A percentile compares a stretch with the other conserved stretches of the same genome.
phyloP scores from a whole-genome alignment of 2,797 vertebrate species.

The Clarias platycephalus region DNA sequence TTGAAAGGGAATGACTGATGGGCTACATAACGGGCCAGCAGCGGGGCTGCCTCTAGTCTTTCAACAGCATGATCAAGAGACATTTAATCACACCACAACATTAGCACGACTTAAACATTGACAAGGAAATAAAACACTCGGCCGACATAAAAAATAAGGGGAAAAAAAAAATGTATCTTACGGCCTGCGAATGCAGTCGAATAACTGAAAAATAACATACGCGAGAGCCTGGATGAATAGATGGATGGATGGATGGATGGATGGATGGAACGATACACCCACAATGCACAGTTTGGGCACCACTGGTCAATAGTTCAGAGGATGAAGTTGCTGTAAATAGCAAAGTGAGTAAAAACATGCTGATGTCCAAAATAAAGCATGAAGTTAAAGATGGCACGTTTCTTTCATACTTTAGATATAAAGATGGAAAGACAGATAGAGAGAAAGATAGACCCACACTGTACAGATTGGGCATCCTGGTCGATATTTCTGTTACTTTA shows the following conservation, averaged over 20 bases:
- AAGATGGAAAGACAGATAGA: no score
- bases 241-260: background rate
- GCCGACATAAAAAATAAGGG: background rate
- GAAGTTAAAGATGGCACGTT: no score
- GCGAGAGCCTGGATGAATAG: background rate
- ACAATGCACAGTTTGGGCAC: no score
- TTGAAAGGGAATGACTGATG: conserved; percentile 76
- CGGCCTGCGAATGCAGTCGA: background rate
- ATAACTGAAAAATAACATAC: background rate
- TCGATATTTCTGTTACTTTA: no score
- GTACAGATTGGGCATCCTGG: no score
- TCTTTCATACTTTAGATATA: no score
- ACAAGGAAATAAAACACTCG: conserved; percentile 22
- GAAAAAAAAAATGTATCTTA: background rate
- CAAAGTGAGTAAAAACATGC: no score
- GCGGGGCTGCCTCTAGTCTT: conserved; percentile 63
- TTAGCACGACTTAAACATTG: conserved; percentile 35
- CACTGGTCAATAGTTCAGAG: no score
- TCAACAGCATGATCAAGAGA: conserved; percentile 49
- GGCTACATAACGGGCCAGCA: conserved; percentile 72
- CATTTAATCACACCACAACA: conserved; percentile 51
- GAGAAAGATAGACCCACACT: no score
- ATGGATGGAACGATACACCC: no score
- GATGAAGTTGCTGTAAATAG: no score
- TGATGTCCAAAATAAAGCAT: no score